Evolutionary conservation across 2,113 vertebrate species (phyloP).

Genomic region (Petaurus breviceps): DNA sequence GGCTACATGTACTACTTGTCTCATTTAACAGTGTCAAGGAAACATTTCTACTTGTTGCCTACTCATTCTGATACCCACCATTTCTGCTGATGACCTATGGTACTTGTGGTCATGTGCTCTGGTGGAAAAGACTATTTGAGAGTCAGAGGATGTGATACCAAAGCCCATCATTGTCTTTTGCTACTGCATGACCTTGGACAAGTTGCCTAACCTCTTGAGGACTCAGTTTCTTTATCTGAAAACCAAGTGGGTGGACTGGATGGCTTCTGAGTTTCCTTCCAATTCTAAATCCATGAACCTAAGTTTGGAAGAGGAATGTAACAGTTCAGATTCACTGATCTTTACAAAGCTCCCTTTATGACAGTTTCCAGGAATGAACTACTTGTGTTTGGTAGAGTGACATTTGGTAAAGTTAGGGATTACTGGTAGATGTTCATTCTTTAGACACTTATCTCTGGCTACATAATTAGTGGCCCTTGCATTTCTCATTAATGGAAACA

Average conservation of each 20-base stretch:
- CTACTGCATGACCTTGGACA: not conserved
- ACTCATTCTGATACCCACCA: not conserved
- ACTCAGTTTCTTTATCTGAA: not conserved
- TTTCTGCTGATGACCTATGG: not conserved
- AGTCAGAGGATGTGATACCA: not conserved
- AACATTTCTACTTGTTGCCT: constrained; percentile 14
- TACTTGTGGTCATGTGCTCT: not conserved
- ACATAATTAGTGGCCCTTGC: not conserved
- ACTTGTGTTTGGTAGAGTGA: not conserved
- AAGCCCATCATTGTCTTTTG: not conserved
- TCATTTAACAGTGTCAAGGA: constrained; percentile 30
- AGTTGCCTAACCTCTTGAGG: not conserved
- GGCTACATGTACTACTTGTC: constrained; percentile 11
- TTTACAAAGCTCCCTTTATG: not conserved
- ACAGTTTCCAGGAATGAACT: not conserved
- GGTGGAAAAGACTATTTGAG: not conserved
- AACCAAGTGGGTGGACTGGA: not conserved
- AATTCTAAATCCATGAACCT: not conserved
- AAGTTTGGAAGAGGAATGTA: not conserved
- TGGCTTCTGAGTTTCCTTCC: not conserved
- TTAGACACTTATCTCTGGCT: not conserved
- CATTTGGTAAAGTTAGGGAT: too few species aligned
- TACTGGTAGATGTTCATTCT: not conserved
- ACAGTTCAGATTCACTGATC: not conserved
- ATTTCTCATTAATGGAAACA: not conserved